Conservation (phyloP, 2,888 invertebrate species). For the Anticlea derivata region DNA sequence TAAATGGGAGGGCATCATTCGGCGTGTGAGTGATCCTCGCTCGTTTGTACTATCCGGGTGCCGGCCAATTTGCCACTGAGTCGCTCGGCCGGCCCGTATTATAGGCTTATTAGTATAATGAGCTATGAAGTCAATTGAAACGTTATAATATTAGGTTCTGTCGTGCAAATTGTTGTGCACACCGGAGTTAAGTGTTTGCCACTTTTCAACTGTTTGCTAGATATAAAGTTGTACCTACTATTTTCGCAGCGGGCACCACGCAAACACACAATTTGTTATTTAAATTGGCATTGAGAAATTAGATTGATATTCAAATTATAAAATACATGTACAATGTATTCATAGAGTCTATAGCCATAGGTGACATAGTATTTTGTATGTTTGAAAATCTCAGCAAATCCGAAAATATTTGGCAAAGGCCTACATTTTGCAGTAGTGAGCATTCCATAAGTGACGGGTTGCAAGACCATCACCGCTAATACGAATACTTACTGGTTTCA, state of each 20-base stretch:
- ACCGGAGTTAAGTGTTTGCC: conserved; percentile 1
- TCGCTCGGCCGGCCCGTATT: conserved; percentile 26
- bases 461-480: no score
- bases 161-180: conserved; percentile 10
- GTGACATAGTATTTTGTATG: no score
- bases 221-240: conserved; percentile 11
- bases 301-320: conserved; percentile 5
- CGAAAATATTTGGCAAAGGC: no score
- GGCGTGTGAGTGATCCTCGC: conserved; percentile 40
- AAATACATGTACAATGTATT: no score
- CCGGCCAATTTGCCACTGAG: conserved; percentile 42
- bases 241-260: background rate
- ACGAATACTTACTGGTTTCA: no score
- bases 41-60: conserved; percentile 51
- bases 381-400: no score
- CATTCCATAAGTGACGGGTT: no score
- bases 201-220: conserved; percentile 7
- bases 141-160: conserved; percentile 33
- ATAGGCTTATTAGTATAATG: conserved; percentile 44
- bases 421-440: no score
- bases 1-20: conserved; percentile 34
- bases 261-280: conserved; percentile 15
- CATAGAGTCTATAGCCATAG: no score
- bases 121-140: conserved; percentile 42
- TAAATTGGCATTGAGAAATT: conserved; percentile 16